Base-by-base conservation (phyloP, 2,113 vertebrate genomes). In the Lycaon pictus region DNA sequence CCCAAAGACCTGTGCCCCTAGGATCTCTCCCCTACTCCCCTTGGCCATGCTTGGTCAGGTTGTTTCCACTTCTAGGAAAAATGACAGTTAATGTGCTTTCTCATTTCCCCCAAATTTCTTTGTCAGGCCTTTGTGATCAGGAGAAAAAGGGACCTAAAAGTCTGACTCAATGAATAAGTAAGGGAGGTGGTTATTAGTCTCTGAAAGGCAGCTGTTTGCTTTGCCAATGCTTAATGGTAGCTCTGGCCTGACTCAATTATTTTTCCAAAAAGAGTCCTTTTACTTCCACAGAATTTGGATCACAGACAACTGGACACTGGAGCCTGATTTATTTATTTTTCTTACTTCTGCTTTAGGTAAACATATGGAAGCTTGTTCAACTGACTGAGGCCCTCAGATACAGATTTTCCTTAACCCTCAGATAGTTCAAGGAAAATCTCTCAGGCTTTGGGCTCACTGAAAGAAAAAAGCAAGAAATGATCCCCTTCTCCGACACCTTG, bases 271-370 rank as follows among this genome's bases (percentile, higher is more conserved):
- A 3, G 8, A 0, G 90, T 97, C 89, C 80, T 98, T 98, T 97
- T 79, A 97, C 96, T 58, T 84, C 23, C 51, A 93, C 85, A 90
- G 74, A 96, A 95, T 80, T 95, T 99, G 97, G 86, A 98, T 60
- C 72, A 84, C 69, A 98, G 90, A 97, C 89, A 98, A 93, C 77
- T 95, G 15, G 43, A 81, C 23, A 82, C 11, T 51, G 81, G 58
- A 56, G 10, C 0, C 4, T 84, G 32, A 27, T 58, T 80, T 93
- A 88, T 63, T 84, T 93, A 32, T 69, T 92, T 72, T 48, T 88
- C n/a, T 71, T 84, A 85, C 29, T 93, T 92, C 13, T 93, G 3
- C 48, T 86, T 93, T 76, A 94, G 74, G 37, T 87, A 76, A 95
- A 84, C 22, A 69, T 95, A 56, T 63, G 63, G 80, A 35, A 80